Percentiles rank a stretch among this genome's conserved stretches.
These are phyloP conservation scores for Characodon lateralis DNA, from an alignment of 2,797 vertebrate genomes.

Conservation along the genomic window DNA sequence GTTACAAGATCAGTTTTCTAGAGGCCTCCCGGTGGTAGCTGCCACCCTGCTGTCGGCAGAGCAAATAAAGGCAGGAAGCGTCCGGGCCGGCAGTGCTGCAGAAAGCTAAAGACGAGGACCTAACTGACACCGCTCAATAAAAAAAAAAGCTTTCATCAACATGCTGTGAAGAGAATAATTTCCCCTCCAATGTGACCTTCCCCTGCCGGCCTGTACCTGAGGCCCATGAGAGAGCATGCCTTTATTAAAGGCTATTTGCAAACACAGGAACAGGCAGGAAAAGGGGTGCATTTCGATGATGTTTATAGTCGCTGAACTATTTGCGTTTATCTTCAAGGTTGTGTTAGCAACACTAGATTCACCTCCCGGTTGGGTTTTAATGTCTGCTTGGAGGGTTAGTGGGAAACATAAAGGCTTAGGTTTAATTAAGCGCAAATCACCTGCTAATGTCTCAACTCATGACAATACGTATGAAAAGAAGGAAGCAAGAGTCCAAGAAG, in stretches of 20 bases:
- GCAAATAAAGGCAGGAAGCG: constrained; percentile 65
- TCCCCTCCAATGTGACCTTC: constrained; percentile 78
- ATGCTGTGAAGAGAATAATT: constrained; percentile 77
- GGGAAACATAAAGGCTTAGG: constrained; percentile 52
- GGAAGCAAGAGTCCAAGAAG: constrained; percentile 61
- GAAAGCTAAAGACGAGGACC: constrained; percentile 62
- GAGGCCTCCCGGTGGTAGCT: constrained; percentile 31
- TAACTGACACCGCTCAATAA: constrained; percentile 53
- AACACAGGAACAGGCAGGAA: constrained; percentile 41
- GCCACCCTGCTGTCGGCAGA: constrained; percentile 46
- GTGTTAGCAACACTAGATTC: constrained; percentile 50
- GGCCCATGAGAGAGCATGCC: constrained; percentile 70
- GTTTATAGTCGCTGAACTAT: constrained; percentile 58
- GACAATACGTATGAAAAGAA: constrained; percentile 58
- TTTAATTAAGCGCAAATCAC: constrained; percentile 73
- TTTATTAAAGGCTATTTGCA: constrained; percentile 79
- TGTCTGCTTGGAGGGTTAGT: constrained; percentile 47
- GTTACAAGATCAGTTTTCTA: constrained; percentile 36
- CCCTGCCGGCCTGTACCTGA: constrained; percentile 68
- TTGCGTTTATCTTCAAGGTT: constrained; percentile 55
- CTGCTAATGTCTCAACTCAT: constrained; percentile 70
- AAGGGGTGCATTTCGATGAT: constrained; percentile 62
- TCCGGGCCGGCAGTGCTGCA: constrained; percentile 53
- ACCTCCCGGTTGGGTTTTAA: constrained; percentile 48
- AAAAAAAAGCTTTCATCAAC: constrained; percentile 71